Evolutionary conservation across 2,113 vertebrate genomes (phyloP).

Genomic region (Saimiri boliviensis): DNA sequence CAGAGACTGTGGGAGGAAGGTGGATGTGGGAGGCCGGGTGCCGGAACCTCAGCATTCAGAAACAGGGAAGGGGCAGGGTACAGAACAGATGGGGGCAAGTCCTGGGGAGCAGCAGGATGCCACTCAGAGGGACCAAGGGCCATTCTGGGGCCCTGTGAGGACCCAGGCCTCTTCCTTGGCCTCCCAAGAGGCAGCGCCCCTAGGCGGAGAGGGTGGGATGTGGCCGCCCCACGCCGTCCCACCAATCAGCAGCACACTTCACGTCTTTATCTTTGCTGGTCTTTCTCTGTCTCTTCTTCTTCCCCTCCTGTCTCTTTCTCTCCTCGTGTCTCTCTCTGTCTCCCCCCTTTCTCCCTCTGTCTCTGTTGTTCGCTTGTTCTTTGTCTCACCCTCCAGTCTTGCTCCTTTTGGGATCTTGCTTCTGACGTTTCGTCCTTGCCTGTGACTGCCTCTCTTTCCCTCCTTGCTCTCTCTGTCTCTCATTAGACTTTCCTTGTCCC

Average conservation of each 20-base stretch:
- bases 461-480: neutral
- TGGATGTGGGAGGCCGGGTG: neutral
- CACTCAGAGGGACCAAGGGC: neutral
- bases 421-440: neutral
- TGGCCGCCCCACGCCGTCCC: neutral
- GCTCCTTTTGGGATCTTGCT: no score
- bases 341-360: neutral
- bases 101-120: neutral
- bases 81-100: neutral
- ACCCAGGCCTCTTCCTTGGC: neutral
- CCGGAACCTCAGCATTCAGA: neutral
- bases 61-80: neutral
- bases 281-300: neutral
- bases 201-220: neutral
- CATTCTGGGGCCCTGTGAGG: neutral
- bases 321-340: neutral
- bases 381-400: neutral
- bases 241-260: rapidly evolving
- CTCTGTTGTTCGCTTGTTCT: neutral
- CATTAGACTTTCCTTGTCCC: neutral
- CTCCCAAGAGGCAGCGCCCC: no score
- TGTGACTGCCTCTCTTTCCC: neutral
- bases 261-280: rapidly evolving
- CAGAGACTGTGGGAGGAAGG: neutral
- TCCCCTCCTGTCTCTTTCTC: neutral